Conservation (phyloP, 2,113 vertebrate species). For the Pteropus alecto region DNA sequence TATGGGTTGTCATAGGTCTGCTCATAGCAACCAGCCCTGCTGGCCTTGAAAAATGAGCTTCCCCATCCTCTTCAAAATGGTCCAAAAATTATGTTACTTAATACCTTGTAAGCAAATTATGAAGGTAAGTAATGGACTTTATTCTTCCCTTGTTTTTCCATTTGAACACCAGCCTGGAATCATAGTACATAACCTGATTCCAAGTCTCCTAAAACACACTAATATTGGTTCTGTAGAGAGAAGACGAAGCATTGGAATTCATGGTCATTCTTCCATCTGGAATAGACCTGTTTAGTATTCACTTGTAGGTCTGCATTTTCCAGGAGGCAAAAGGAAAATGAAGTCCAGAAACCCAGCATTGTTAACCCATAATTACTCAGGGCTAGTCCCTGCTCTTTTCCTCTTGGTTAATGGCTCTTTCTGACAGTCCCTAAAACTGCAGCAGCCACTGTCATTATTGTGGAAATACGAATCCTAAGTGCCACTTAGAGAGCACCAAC, state of each 20-base stretch:
- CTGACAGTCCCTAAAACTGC: background rate
- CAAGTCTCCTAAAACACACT: background rate
- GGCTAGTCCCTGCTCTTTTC: background rate
- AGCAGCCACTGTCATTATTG: background rate
- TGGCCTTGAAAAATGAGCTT: background rate
- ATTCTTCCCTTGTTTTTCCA: background rate
- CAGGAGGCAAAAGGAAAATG: background rate
- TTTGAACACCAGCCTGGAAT: background rate
- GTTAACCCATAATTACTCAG: background rate
- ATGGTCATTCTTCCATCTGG: background rate
- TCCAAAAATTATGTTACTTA: background rate
- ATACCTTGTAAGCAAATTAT: background rate
- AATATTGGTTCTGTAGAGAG: background rate
- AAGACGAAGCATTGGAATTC: fast-evolving
- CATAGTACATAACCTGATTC: background rate
- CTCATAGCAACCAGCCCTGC: background rate
- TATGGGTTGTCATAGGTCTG: background rate
- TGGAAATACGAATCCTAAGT: background rate
- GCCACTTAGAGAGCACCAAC: background rate
- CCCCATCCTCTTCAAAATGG: background rate
- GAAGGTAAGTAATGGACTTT: background rate
- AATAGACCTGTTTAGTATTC: background rate
- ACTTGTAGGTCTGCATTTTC: background rate
- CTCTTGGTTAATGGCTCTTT: background rate
- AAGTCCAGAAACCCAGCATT: background rate